A percentile compares a stretch with the other conserved stretches of the same genome.
Conservation (phyloP, 2,888 invertebrate species). For the Cephus rjabovi region DNA sequence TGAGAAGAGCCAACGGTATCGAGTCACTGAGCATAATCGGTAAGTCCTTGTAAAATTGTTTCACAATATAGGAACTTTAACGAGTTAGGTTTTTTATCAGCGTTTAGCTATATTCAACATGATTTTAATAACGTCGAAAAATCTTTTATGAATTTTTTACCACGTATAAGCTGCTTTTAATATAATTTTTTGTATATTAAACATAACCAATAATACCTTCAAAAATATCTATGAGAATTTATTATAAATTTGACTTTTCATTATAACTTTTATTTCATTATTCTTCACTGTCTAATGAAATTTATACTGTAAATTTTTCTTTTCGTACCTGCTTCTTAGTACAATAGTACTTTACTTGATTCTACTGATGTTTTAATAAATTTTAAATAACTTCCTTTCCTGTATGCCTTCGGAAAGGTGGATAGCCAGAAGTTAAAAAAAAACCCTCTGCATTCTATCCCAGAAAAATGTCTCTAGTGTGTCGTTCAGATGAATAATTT, state of each 20-base stretch:
- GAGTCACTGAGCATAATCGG: neutral
- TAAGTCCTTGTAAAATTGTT: neutral
- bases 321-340: neutral
- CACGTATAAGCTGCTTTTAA: neutral
- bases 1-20: neutral
- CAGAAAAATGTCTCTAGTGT: neutral
- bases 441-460: neutral
- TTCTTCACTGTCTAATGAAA: neutral
- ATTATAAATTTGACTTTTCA: neutral
- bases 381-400: neutral
- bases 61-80: neutral
- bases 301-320: neutral
- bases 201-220: neutral
- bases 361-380: neutral
- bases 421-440: no score
- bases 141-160: neutral
- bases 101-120: neutral
- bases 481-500: neutral
- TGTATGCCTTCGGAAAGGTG: no score
- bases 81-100: neutral
- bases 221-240: neutral
- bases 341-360: neutral
- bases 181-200: neutral
- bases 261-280: neutral
- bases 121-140: neutral